A percentile compares a stretch with the other conserved stretches of the same genome.
Conservation (phyloP, 2,113 vertebrate species). For the Oenanthe oenanthe region DNA sequence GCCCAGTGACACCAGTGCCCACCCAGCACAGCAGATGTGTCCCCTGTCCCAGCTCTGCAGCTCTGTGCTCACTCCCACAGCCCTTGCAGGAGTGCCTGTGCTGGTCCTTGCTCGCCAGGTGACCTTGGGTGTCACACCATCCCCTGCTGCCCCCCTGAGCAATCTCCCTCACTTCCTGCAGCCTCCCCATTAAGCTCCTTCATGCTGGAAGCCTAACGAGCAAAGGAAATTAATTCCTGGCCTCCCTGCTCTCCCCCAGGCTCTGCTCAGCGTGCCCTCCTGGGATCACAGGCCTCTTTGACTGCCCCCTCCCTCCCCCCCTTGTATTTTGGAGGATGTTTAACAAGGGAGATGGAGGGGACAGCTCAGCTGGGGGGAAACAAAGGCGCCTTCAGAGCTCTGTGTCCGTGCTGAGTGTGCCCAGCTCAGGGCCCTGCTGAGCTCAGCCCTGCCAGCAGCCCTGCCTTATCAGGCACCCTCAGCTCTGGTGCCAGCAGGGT, state of each 20-base stretch:
- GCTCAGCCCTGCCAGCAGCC: slow-evolving; percentile 29
- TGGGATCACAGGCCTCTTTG: slow-evolving; percentile 49
- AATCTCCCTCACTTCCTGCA: neutral
- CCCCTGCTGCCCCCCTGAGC: neutral
- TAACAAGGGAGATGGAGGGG: slow-evolving; percentile 59
- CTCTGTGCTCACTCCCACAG: neutral
- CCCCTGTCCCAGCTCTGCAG: neutral
- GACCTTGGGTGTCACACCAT: neutral
- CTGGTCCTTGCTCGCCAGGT: neutral
- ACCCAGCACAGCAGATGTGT: neutral
- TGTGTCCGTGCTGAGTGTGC: neutral
- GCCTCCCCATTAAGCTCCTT: neutral
- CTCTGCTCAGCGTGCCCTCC: neutral
- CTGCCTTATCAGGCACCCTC: neutral
- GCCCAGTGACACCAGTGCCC: neutral
- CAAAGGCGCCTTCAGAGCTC: slow-evolving; percentile 60
- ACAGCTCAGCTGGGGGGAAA: slow-evolving; percentile 58
- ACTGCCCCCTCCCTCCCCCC: neutral
- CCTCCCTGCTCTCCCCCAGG: neutral
- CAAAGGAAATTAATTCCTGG: neutral
- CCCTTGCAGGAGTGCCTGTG: neutral
- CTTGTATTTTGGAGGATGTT: slow-evolving; percentile 11
- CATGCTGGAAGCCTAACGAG: neutral
- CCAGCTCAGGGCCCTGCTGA: neutral
- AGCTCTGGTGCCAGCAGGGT: neutral